These are phyloP conservation scores for Anas bahamensis DNA, from an alignment of 2,797 vertebrate genomes.

Conservation along the genomic window DNA sequence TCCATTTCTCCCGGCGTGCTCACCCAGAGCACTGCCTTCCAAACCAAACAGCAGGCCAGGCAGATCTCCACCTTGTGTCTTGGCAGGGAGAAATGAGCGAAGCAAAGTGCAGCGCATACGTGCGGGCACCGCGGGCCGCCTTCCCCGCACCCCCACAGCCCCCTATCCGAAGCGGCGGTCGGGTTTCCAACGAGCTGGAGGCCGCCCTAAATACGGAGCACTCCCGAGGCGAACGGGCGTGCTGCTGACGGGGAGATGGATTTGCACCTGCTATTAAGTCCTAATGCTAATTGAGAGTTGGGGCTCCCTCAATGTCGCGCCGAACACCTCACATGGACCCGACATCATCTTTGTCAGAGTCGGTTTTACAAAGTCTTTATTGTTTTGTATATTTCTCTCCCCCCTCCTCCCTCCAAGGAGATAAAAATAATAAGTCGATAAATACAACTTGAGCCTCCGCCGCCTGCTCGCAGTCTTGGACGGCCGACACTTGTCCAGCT, in stretches of 20 bases:
- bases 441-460: background rate
- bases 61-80: conserved; percentile 13
- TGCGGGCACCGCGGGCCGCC: background rate
- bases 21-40: background rate
- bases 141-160: background rate
- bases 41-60: background rate
- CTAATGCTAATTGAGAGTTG: background rate
- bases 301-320: background rate
- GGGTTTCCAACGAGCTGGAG: background rate
- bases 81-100: conserved; percentile 25
- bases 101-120: conserved; percentile 5
- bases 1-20: background rate
- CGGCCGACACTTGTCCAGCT: conserved; percentile 28
- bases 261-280: conserved; percentile 74
- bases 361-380: background rate
- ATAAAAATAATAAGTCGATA: background rate
- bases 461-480: background rate
- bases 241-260: background rate
- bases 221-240: background rate
- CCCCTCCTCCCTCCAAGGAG: background rate
- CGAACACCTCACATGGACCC: background rate
- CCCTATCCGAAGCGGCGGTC: background rate
- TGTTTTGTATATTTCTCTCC: background rate
- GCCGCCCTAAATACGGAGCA: background rate
- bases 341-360: rapidly evolving